These are phyloP conservation scores for Emys orbicularis DNA, from an alignment of 2,797 vertebrate genomes.

Conservation along the genomic window DNA sequence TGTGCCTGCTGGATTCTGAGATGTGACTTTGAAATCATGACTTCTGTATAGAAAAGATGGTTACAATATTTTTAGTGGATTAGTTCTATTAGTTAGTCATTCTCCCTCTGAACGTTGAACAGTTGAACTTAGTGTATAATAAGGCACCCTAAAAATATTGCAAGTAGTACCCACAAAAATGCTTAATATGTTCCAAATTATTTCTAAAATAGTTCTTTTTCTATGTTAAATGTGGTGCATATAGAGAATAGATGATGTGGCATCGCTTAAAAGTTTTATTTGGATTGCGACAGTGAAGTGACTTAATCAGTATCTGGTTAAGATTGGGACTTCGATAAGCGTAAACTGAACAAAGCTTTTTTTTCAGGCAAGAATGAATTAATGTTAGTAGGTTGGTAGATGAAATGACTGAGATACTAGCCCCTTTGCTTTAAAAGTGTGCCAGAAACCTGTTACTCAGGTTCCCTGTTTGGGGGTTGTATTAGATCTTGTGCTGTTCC, in stretches of 20 bases:
- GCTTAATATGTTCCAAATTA: background rate
- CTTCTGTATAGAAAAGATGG: background rate
- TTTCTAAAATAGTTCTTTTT: background rate
- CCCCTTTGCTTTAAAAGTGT: background rate
- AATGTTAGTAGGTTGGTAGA: background rate
- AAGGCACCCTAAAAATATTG: background rate
- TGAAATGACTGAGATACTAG: background rate
- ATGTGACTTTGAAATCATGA: background rate
- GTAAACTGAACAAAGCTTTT: background rate
- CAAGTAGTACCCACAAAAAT: background rate
- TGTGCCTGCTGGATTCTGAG: background rate
- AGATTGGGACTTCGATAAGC: background rate
- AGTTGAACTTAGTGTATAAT: background rate
- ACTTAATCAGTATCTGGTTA: background rate
- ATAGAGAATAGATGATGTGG: background rate
- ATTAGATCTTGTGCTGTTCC: background rate
- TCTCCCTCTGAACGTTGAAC: background rate
- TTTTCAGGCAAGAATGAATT: background rate
- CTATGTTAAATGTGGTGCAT: background rate
- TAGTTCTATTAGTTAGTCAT: background rate
- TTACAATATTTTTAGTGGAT: background rate
- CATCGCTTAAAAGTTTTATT: background rate
- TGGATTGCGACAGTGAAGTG: background rate
- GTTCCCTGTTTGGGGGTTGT: background rate
- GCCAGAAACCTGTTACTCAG: background rate